Conservation (phyloP, 2,888 invertebrate species). For the Therioaphis trifolii region DNA sequence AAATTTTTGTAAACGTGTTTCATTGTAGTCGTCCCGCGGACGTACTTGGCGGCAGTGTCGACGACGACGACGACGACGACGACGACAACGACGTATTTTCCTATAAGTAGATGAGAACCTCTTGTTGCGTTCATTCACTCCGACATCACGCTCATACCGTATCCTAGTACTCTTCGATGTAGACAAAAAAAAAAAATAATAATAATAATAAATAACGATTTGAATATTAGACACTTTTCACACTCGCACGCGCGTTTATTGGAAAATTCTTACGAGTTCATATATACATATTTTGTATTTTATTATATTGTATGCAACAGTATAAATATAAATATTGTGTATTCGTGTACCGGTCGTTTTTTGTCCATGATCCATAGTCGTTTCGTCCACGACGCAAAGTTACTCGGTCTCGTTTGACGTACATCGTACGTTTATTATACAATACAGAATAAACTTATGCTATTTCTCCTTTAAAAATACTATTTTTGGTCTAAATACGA, state of each 20-base stretch:
- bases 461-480: too few relatives aligned
- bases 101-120: slow-evolving; percentile 39
- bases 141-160: neutral
- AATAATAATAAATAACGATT: slow-evolving; percentile 4
- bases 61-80: neutral
- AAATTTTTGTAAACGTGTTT: slow-evolving; percentile 61
- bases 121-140: slow-evolving; percentile 49
- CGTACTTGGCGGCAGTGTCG: neutral
- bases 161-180: neutral
- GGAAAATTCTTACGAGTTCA: slow-evolving; percentile 19
- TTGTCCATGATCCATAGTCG: too few relatives aligned
- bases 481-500: too few relatives aligned
- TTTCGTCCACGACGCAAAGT: too few relatives aligned
- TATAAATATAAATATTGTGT: neutral
- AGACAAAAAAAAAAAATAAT: too few relatives aligned
- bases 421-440: too few relatives aligned
- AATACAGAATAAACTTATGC: too few relatives aligned
- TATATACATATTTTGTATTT: too few relatives aligned
- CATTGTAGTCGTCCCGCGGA: slow-evolving; percentile 51
- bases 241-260: neutral
- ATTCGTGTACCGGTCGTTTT: too few relatives aligned
- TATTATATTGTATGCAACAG: neutral
- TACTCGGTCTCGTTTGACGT: too few relatives aligned
- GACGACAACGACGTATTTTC: neutral
- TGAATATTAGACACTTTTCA: slow-evolving; percentile 11